phyloP scores from a whole-genome alignment of 2,888 invertebrate genomes.

The Cheilosia pagana region DNA sequence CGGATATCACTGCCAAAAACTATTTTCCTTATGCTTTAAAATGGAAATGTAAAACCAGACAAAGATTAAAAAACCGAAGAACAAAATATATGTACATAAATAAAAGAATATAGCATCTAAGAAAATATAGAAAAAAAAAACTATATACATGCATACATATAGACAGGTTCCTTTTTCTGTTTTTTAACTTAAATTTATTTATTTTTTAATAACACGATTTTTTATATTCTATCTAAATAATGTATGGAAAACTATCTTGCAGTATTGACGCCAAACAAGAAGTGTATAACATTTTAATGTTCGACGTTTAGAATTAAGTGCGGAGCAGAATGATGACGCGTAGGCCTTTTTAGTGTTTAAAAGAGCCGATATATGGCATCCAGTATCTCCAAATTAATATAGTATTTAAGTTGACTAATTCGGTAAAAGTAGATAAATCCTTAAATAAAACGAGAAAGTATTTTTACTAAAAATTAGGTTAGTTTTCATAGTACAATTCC shows the following conservation, averaged over 20 bases:
- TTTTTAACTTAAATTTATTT: neutral
- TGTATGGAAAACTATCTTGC: constrained; percentile 3
- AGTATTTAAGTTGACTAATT: too few relatives aligned
- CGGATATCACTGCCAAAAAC: constrained; percentile 68
- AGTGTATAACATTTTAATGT: neutral
- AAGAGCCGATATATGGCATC: neutral
- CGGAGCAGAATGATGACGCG: neutral
- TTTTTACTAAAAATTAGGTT: too few relatives aligned
- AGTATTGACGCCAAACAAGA: neutral
- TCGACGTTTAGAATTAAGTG: neutral
- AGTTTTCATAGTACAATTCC: too few relatives aligned
- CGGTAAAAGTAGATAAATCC: too few relatives aligned
- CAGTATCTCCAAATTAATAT: too few relatives aligned
- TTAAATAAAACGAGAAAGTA: too few relatives aligned
- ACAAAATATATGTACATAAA: neutral
- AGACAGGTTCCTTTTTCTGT: constrained; percentile 31
- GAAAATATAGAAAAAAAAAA: neutral
- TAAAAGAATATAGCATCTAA: neutral
- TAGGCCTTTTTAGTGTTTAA: neutral
- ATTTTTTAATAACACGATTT: neutral
- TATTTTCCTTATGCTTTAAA: constrained; percentile 54
- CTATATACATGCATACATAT: constrained; percentile 4
- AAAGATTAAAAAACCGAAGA: constrained; percentile 12
- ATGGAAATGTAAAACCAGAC: constrained; percentile 5
- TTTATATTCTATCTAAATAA: neutral